Evolutionary conservation across 1,140 invertebrate genomes (phyloP).

Genomic region (Drosophila sturtevanti): DNA sequence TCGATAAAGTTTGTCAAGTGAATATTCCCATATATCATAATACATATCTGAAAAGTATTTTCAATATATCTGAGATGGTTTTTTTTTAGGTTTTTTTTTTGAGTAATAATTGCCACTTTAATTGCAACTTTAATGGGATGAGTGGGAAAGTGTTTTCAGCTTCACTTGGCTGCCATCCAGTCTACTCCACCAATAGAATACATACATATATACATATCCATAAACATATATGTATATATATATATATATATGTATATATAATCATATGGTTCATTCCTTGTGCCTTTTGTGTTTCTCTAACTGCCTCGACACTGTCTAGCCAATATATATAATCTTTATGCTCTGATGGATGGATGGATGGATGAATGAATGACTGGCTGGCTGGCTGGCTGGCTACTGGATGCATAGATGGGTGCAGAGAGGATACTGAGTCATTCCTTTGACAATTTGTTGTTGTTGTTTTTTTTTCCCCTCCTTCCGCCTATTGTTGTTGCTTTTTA

Average conservation of each 20-base stretch:
- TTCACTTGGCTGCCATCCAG: slow-evolving; percentile 68
- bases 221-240: too few relatives aligned
- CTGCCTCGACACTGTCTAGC: slow-evolving; percentile 36
- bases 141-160: slow-evolving; percentile 19
- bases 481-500: slow-evolving; percentile 59
- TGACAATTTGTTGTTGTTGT: slow-evolving; percentile 1
- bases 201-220: neutral
- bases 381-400: slow-evolving; percentile 12
- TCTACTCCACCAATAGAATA: slow-evolving; percentile 26
- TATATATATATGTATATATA: neutral
- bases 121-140: slow-evolving; percentile 2
- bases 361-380: neutral
- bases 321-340: slow-evolving; percentile 56
- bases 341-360: slow-evolving; percentile 13
- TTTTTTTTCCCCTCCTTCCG: too few relatives aligned
- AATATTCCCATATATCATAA: too few relatives aligned
- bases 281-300: slow-evolving; percentile 11
- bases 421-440: slow-evolving; percentile 63
- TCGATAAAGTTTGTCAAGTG: too few relatives aligned
- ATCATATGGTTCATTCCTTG: slow-evolving; percentile 4
- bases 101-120: neutral
- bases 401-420: slow-evolving; percentile 56
- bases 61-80: too few relatives aligned
- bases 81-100: too few relatives aligned
- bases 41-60: too few relatives aligned